These are phyloP conservation scores for Oryctes rhinoceros DNA, from an alignment of 1,140 invertebrate genomes.

Conservation along the genomic window DNA sequence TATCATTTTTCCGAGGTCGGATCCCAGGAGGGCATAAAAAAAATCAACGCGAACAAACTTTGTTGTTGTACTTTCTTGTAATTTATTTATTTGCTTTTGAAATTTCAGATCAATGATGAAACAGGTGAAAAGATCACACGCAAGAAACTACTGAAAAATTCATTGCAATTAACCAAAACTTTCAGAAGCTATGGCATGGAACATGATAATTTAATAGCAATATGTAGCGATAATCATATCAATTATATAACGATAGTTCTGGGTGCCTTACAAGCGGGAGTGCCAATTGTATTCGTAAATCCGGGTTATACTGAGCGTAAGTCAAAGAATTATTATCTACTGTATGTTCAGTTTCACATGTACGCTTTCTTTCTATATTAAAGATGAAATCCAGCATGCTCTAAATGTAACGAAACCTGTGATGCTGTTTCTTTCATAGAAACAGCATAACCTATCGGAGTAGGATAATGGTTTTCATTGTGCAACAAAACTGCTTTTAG, in stretches of 20 bases:
- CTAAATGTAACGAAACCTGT: conserved; percentile 64
- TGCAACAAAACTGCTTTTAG: too few species aligned
- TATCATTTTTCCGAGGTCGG: too few species aligned
- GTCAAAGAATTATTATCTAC: not conserved
- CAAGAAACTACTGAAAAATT: not conserved
- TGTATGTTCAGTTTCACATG: too few species aligned
- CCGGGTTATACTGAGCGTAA: conserved; percentile 30
- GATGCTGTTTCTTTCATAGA: too few species aligned
- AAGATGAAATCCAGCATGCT: conserved; percentile 62
- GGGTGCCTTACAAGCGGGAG: conserved; percentile 23
- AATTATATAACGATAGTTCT: conserved; percentile 4
- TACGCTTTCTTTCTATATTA: not conserved
- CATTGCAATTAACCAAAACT: not conserved
- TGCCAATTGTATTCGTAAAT: conserved; percentile 1
- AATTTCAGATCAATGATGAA: conserved; percentile 16
- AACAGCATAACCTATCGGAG: too few species aligned
- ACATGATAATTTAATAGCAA: conserved; percentile 2
- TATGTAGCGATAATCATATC: conserved; percentile 36
- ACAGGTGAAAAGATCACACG: not conserved
- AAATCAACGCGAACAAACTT: too few species aligned
- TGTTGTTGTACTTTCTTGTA: too few species aligned
- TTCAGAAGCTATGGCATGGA: not conserved
- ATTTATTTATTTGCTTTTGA: not conserved
- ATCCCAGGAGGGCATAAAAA: too few species aligned
- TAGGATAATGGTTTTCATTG: too few species aligned